Conservation (phyloP, 2,888 invertebrate genomes). For the Antitype chi region DNA sequence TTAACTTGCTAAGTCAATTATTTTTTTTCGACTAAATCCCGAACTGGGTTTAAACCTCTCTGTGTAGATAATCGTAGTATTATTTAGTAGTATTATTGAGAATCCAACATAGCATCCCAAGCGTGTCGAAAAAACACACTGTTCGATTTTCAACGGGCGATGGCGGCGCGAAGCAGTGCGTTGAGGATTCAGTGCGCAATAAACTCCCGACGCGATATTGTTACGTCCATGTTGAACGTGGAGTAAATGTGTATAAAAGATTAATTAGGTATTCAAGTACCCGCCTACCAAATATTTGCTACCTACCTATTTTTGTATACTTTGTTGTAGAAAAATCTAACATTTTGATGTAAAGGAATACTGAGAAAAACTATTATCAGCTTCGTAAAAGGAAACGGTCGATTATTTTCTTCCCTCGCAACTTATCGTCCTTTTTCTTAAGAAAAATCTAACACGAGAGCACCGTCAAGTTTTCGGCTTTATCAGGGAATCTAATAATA, state of each 20-base stretch:
- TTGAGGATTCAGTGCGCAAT: too few species aligned
- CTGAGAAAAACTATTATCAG: slow-evolving; percentile 30
- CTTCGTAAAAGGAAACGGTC: slow-evolving; percentile 24
- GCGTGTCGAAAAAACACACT: too few species aligned
- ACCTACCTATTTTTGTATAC: background rate
- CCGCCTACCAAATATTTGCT: background rate
- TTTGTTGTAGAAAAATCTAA: slow-evolving; percentile 6
- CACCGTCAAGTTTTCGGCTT: slow-evolving; percentile 54
- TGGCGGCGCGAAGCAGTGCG: too few species aligned
- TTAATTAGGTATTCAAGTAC: background rate
- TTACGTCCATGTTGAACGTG: too few species aligned
- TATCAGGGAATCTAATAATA: slow-evolving; percentile 65
- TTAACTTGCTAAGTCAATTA: background rate
- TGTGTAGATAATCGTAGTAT: too few species aligned
- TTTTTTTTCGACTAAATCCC: too few species aligned
- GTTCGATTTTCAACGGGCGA: too few species aligned
- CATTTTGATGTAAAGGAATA: slow-evolving; percentile 20
- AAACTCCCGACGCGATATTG: too few species aligned
- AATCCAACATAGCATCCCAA: too few species aligned
- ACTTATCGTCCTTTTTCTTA: slow-evolving; percentile 35
- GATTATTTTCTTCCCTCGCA: slow-evolving; percentile 38
- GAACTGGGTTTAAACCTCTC: too few species aligned
- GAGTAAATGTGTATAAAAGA: too few species aligned
- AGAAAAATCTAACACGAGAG: slow-evolving; percentile 34
- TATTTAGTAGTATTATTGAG: too few species aligned